Evolutionary conservation across 2,888 invertebrate species (phyloP).

Genomic region (Macaria liturata): DNA sequence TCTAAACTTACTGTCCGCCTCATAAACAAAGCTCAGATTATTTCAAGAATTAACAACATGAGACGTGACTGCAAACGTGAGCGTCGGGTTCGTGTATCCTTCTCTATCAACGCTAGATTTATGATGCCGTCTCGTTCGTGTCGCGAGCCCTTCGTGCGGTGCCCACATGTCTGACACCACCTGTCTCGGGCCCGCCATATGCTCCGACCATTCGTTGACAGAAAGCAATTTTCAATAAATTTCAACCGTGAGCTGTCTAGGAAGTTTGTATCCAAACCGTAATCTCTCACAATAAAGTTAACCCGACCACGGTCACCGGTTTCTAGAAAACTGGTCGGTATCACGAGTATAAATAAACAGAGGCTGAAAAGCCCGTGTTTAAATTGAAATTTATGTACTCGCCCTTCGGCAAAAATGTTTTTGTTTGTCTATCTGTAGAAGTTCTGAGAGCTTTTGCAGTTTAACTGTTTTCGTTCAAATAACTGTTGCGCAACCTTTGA

Average conservation of each 20-base stretch:
- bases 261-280: conserved; percentile 44
- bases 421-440: conserved; percentile 55
- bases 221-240: conserved; percentile 36
- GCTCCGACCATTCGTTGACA: conserved; percentile 41
- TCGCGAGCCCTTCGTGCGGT: conserved; percentile 67
- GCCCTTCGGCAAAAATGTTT: conserved; percentile 42
- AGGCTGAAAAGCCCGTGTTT: conserved; percentile 36
- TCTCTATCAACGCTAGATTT: conserved; percentile 51
- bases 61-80: conserved; percentile 44
- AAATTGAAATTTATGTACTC: conserved; percentile 42
- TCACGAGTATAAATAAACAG: conserved; percentile 39
- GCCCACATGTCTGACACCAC: conserved; percentile 70
- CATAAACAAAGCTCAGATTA: conserved; percentile 57
- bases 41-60: conserved; percentile 61
- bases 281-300: conserved; percentile 30
- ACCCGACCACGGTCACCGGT: conserved; percentile 30
- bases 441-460: conserved; percentile 59
- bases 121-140: conserved; percentile 46
- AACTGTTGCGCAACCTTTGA: conserved; percentile 55
- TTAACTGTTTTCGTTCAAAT: conserved; percentile 46
- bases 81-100: conserved; percentile 49
- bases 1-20: conserved; percentile 29
- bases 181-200: conserved; percentile 61
- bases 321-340: conserved; percentile 38
- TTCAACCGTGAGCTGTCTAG: conserved; percentile 59